A percentile compares a stretch with the other conserved stretches of the same genome.
Conservation (phyloP, 2,888 invertebrate genomes). For the Uloborus plumipes region DNA sequence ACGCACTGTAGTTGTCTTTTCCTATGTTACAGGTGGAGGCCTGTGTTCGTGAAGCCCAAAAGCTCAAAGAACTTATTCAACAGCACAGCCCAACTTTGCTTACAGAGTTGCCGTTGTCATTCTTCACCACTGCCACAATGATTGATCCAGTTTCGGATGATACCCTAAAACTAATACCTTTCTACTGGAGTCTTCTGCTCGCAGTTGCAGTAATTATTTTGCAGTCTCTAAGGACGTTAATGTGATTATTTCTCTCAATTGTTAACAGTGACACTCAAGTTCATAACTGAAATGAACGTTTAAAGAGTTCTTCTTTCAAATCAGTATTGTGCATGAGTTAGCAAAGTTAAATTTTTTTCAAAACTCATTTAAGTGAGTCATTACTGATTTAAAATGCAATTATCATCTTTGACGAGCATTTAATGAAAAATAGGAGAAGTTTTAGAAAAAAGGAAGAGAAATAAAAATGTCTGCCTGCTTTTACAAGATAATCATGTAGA, state of each 20-base stretch:
- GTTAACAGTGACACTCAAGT: neutral
- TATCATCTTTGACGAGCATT: no score
- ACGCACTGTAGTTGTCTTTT: no score
- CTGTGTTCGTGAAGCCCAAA: slow-evolving; percentile 88
- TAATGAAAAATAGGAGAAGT: no score
- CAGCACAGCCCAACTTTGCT: slow-evolving; percentile 81
- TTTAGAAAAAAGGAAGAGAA: no score
- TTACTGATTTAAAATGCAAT: no score
- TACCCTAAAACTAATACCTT: slow-evolving; percentile 3
- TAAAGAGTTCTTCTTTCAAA: neutral
- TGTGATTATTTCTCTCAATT: neutral
- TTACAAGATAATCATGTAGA: no score
- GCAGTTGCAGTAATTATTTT: neutral
- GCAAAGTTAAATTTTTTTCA: no score
- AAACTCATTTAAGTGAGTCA: no score
- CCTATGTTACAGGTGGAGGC: slow-evolving; percentile 75
- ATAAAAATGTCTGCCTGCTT: no score
- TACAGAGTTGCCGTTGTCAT: slow-evolving; percentile 69
- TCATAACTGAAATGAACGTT: neutral
- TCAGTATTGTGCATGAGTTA: neutral
- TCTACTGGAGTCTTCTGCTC: neutral
- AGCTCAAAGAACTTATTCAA: slow-evolving; percentile 84
- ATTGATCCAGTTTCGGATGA: slow-evolving; percentile 50
- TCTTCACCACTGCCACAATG: slow-evolving; percentile 69
- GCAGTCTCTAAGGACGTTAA: slow-evolving; percentile 26